Evolutionary conservation across 1,140 invertebrate genomes (phyloP), one percentile per base, ranked within the genome.

Genomic region (Dreissena polymorpha): DNA sequence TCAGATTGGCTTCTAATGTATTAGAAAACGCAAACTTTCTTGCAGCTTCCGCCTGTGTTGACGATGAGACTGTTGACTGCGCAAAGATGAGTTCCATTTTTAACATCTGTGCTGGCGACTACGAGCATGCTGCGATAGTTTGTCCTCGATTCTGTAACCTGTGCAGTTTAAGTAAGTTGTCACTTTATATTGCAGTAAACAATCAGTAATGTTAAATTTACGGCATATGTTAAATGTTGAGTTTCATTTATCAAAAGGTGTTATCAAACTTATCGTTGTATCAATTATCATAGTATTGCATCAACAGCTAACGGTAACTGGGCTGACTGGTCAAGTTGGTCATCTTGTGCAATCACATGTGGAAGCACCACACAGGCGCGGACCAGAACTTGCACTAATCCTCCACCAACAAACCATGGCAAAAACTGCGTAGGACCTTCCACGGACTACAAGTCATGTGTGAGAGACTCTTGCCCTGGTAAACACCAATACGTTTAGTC

Each of bases 301-400:
- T 29, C 27, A 14, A 29, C 49, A 70, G 68, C 49, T 70, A 55
- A 74, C 23, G 74, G 74, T 7, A 64, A 76, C 23, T 76, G 74
- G 74, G 57, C 60, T 18, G 16, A 49, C 1, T 76, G 74, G 74
- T 65, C 74, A 21, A 29, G 14, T 14, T 65, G 29, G 74, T 76
- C 74, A 29, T 14, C 0, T 14, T 76, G 74, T 76, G 23, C 39
- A 16, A 63, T 76, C 13, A 65, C 74, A 18, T 76, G 74, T 65
- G 74, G 57, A 18, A 67, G n/a, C 27, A 60, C 53, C 6, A 67
- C 14, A 7, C 29, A 50, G 21, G n/a, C 63, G 3, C 25, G 74
- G n/a, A 16, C 16, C 6, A 76, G 74, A 25, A 65, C 74, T 3
- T 76, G 74, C 23, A 50, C 74, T 0, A 67, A 76, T 64, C 74